Percentiles rank a stretch among this genome's conserved stretches.
These are phyloP conservation scores for Eretmocerus hayati DNA, from an alignment of 2,888 invertebrate genomes.

Conservation along the genomic window DNA sequence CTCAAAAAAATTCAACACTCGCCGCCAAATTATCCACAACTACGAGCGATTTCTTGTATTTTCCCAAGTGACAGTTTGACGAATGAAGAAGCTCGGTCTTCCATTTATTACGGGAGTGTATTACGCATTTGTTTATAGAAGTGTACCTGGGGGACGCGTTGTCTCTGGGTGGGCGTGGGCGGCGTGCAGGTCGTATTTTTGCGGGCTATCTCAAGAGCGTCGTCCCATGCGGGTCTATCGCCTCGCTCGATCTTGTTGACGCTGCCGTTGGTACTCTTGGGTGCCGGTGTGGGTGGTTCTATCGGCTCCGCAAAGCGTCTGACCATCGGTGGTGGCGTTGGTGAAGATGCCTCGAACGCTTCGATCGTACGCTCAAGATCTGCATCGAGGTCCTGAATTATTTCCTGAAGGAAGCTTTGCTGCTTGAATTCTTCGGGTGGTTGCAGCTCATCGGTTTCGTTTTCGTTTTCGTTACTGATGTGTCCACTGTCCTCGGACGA, in stretches of 20 bases:
- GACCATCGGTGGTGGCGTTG: constrained; percentile 6
- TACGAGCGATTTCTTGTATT: no score
- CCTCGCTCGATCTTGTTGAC: constrained; percentile 29
- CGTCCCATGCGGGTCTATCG: no score
- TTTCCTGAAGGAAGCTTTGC: constrained; percentile 33
- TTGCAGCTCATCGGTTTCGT: constrained; percentile 26
- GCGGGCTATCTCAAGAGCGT: constrained; percentile 28
- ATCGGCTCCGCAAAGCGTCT: no score
- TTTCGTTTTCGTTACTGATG: constrained; percentile 67
- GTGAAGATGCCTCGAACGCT: constrained; percentile 32
- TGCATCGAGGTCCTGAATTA: constrained; percentile 34
- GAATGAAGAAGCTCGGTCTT: no score
- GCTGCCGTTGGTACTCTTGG: constrained; percentile 16
- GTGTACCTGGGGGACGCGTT: constrained; percentile 12
- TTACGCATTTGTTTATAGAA: background rate
- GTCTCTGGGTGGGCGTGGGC: constrained; percentile 13
- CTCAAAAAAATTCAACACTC: no score
- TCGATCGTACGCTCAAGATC: constrained; percentile 33
- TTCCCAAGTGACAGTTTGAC: no score
- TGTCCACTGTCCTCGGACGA: constrained; percentile 73
- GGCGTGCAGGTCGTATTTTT: background rate
- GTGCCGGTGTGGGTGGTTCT: constrained; percentile 1
- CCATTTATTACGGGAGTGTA: no score
- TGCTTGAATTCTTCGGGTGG: constrained; percentile 25
- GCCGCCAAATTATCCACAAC: no score